These are phyloP conservation scores for Steinernema hermaphroditum DNA, from an alignment of 2,888 invertebrate genomes.

Conservation along the genomic window DNA sequence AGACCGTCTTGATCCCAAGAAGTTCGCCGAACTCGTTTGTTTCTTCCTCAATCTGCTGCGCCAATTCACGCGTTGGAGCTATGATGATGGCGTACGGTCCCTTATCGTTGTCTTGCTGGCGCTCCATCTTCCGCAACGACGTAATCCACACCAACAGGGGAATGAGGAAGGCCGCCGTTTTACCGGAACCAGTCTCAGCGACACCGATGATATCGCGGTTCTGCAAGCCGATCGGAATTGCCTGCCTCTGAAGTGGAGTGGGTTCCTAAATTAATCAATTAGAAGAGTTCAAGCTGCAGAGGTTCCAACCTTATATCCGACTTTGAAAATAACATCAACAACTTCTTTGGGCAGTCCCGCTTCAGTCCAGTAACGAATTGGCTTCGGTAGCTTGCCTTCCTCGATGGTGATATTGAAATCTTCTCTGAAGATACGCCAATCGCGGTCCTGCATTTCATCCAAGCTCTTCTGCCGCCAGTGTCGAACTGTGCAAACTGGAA, in stretches of 20 bases:
- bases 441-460: slow-evolving; percentile 95
- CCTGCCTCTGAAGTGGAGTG: slow-evolving; percentile 97
- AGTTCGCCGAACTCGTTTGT: slow-evolving; percentile 94
- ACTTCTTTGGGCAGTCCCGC: slow-evolving; percentile 85
- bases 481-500: too few species aligned
- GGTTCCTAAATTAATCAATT: slow-evolving; percentile 75
- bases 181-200: slow-evolving; percentile 98
- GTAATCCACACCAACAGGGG: slow-evolving; percentile 97
- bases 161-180: slow-evolving; percentile 95
- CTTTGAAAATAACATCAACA: slow-evolving; percentile 87
- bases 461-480: slow-evolving; percentile 96
- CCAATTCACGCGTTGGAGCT: slow-evolving; percentile 98
- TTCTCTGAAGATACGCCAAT: slow-evolving; percentile 99
- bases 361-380: slow-evolving; percentile 92
- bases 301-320: slow-evolving; percentile 70
- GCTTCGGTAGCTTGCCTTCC: slow-evolving; percentile 88
- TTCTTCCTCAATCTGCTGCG: slow-evolving; percentile 98
- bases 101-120: slow-evolving; percentile 41
- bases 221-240: slow-evolving; percentile 89
- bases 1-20: slow-evolving; percentile 87
- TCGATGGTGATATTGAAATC: slow-evolving; percentile 98
- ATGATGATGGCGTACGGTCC: slow-evolving; percentile 98
- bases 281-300: background rate
- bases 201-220: slow-evolving; percentile 89
- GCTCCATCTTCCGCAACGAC: slow-evolving; percentile 90